Percentiles rank a stretch among this genome's conserved stretches.
phyloP scores from a whole-genome alignment of 2,797 vertebrate species.

The Champsocephalus gunnari region DNA sequence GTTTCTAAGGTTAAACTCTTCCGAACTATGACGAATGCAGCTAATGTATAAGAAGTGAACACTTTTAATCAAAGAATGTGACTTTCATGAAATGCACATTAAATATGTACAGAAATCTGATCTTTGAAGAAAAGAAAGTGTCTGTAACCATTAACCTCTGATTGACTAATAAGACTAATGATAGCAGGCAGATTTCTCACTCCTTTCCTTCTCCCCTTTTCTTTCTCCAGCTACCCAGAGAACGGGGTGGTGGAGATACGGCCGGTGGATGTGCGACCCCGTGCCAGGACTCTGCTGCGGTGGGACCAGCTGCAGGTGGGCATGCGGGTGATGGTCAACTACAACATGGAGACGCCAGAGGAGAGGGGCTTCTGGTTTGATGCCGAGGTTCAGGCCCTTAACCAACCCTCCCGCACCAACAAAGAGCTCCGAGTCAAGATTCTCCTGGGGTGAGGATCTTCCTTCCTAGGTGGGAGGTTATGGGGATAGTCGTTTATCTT shows the following conservation, averaged over 20 bases:
- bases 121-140: neutral
- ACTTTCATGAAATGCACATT: neutral
- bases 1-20: too few species aligned
- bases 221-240: slow-evolving; percentile 90
- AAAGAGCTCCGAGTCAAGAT: slow-evolving; percentile 96
- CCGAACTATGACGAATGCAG: neutral
- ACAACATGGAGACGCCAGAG: slow-evolving; percentile 95
- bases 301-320: slow-evolving; percentile 94
- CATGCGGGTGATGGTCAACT: slow-evolving; percentile 96
- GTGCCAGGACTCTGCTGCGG: slow-evolving; percentile 91
- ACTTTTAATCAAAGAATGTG: neutral
- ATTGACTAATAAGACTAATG: neutral
- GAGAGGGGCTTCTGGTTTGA: slow-evolving; percentile 99
- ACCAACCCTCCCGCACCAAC: slow-evolving; percentile 94
- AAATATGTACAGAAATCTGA: neutral
- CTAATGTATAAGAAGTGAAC: neutral
- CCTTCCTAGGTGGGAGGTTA: slow-evolving; percentile 23
- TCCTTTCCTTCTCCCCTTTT: neutral
- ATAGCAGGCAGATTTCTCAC: neutral
- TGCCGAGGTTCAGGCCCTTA: slow-evolving; percentile 91
- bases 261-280: slow-evolving; percentile 88
- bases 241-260: slow-evolving; percentile 92
- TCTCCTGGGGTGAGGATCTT: slow-evolving; percentile 89
- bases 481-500: neutral
- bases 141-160: neutral